These are phyloP conservation scores for Ceratosolen solmsi DNA, from an alignment of 1,140 invertebrate genomes.

Conservation along the genomic window DNA sequence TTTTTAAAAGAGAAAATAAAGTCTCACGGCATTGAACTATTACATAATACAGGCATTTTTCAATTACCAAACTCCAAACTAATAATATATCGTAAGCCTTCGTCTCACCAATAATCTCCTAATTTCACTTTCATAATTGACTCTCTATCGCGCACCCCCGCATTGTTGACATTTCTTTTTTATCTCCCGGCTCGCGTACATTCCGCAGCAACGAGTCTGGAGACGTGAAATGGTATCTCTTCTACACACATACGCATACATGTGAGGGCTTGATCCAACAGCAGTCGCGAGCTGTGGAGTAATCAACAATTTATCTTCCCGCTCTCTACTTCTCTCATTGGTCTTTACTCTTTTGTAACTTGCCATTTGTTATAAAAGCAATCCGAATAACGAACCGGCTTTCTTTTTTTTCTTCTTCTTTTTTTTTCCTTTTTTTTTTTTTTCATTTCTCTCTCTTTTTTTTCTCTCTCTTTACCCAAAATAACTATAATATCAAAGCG, in stretches of 20 bases:
- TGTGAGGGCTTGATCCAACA: neutral
- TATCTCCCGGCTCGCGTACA: neutral
- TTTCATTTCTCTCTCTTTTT: too few species aligned
- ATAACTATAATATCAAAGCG: too few species aligned
- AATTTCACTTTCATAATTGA: too few species aligned
- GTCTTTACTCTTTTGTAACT: neutral
- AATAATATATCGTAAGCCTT: neutral
- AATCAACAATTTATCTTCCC: neutral
- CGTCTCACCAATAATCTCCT: neutral
- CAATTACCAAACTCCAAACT: neutral
- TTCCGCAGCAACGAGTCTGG: neutral
- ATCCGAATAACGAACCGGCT: neutral
- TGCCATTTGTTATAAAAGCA: neutral
- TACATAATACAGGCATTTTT: neutral
- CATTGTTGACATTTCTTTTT: too few species aligned
- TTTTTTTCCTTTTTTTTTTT: too few species aligned
- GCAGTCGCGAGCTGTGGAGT: neutral
- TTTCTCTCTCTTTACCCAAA: too few species aligned
- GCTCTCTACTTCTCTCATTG: neutral
- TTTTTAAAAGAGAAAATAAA: neutral
- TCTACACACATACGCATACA: neutral
- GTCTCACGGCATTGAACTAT: neutral
- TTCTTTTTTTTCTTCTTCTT: neutral
- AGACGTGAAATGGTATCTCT: neutral
- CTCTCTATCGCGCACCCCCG: too few species aligned